Percentiles rank a stretch among this genome's conserved stretches.
phyloP scores from a whole-genome alignment of 37 sponge, comb jelly and placozoan genomes.

The Bolinopsis microptera region DNA sequence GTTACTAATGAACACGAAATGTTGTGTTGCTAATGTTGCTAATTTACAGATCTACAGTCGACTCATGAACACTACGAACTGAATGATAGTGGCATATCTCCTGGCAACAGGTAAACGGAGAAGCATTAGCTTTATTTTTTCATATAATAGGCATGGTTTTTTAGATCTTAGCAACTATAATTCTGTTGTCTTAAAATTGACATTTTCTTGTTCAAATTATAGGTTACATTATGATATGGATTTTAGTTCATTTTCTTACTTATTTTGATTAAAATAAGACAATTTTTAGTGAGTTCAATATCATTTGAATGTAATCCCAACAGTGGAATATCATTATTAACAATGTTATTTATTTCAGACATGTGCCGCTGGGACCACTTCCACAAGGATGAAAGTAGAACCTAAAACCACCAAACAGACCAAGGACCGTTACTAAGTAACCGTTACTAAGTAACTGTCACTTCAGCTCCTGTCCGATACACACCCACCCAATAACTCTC shows the following conservation, averaged over 20 bases:
- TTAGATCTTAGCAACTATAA: no score
- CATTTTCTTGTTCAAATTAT: no score
- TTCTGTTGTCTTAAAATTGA: no score
- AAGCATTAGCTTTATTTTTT: background rate
- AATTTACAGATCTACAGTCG: conserved; percentile 12
- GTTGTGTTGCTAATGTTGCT: no score
- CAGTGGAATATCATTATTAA: no score
- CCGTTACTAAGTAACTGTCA: conserved; percentile 1
- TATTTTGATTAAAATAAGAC: no score
- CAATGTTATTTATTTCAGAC: conserved; percentile 11
- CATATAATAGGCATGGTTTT: no score
- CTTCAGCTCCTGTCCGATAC: background rate
- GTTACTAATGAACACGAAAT: no score
- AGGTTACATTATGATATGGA: no score
- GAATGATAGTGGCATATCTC: conserved; percentile 2
- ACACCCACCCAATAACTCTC: background rate
- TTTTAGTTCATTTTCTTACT: no score
- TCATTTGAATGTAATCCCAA: no score
- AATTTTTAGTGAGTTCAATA: no score
- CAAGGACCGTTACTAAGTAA: background rate
- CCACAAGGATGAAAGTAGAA: background rate
- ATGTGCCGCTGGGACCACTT: background rate
- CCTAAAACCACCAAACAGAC: background rate
- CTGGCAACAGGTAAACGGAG: conserved; percentile 21
- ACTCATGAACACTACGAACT: background rate